Base-by-base conservation (phyloP, 2,113 vertebrate genomes). In the Psittacara wagleri region DNA sequence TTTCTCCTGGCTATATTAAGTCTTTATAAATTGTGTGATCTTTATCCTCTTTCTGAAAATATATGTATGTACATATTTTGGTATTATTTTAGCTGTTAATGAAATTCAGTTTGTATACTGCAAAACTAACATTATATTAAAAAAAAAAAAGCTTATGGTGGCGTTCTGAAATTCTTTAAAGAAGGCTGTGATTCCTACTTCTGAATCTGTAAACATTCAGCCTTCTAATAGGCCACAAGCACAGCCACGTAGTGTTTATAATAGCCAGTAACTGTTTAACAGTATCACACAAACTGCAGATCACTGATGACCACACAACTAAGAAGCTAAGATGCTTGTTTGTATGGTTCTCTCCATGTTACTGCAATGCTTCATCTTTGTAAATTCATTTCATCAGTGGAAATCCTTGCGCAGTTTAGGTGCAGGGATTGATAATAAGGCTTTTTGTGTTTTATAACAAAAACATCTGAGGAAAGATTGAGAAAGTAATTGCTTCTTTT, bases 401-500 rank as follows among this genome's bases (percentile, higher is more conserved):
- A 87, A 96, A 94, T 93, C 73, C 76, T 78, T 44, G 17, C 69
- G 80, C 48, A 46, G 74, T 82, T 92, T 84, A 82, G 88, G 86
- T 78, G 70, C 44, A 57, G 77, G 66, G 81, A 69, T 66, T 92
- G 74, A 93, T 96, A 92, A 96, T 89, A 92, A 88, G 41, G 55
- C 37, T 78, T 92, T 96, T 92, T 92, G 83, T 93, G 19, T 91
- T 96, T 91, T 91, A 44, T 91, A 92, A 96, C 83, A 95, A 95
- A 96, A 28, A 83, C 77, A 96, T 92, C 39, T 76, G 69, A 95
- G 62, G 48, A 92, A 94, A 89, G 86, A 93, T 88, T 69, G 92
- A 69, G 86, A 87, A 97, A 95, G 61, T 84, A 96, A 92, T 96
- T 97, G 68, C 92, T 88, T 92, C 85, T 83, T 92, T 93, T 96